Percentiles rank a stretch among this genome's conserved stretches.
phyloP scores from a whole-genome alignment of 2,888 invertebrate genomes.

The Drosophila borborema region DNA sequence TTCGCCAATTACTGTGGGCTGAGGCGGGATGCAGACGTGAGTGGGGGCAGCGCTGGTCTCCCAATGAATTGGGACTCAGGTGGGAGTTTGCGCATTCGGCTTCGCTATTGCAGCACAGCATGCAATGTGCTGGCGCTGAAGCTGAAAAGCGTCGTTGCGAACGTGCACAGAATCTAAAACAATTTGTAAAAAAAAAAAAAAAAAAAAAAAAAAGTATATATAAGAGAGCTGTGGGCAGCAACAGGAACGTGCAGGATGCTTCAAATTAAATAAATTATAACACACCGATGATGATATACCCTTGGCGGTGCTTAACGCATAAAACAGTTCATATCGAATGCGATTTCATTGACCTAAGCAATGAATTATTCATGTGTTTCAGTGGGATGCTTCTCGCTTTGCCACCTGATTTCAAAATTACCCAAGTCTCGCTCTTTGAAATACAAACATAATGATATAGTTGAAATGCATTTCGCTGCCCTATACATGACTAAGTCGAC shows the following conservation, averaged over 20 bases:
- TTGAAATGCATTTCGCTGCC: background rate
- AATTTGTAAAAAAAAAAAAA: conserved; percentile 49
- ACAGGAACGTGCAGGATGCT: conserved; percentile 58
- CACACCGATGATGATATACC: conserved; percentile 43
- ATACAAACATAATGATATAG: conserved; percentile 13
- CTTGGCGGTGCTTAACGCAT: conserved; percentile 15
- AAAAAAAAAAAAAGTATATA: conserved; percentile 4
- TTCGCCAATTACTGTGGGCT: conserved; percentile 58
- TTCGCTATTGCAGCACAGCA: conserved; percentile 50
- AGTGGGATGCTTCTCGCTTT: background rate
- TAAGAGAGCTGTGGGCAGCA: conserved; percentile 40
- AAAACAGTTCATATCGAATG: conserved; percentile 2
- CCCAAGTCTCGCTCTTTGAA: background rate
- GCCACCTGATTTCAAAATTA: background rate
- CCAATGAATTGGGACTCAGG: conserved; percentile 55
- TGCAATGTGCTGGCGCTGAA: conserved; percentile 60
- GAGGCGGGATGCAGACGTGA: conserved; percentile 47
- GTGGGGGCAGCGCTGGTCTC: conserved; percentile 36
- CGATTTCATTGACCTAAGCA: background rate
- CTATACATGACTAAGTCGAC: conserved; percentile 29
- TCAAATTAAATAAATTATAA: conserved; percentile 55
- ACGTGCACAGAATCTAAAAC: conserved; percentile 68
- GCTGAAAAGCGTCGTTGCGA: conserved; percentile 64
- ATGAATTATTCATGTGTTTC: conserved; percentile 8
- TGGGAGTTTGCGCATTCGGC: conserved; percentile 56